A percentile compares a stretch with the other conserved stretches of the same genome.
phyloP scores from a whole-genome alignment of 2,888 invertebrate species.

The Hyposoter dolosus region DNA sequence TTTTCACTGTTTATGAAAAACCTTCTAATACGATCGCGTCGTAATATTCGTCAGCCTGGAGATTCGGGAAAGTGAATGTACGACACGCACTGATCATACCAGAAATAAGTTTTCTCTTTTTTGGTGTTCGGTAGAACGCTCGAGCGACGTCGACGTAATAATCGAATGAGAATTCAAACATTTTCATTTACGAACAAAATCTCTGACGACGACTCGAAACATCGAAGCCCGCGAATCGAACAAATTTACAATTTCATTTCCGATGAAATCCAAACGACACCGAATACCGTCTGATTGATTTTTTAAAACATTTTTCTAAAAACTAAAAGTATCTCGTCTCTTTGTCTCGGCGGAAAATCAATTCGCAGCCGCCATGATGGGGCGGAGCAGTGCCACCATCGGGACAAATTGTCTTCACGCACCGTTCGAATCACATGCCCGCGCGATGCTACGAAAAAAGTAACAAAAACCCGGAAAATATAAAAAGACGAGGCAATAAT shows the following conservation, averaged over 20 bases:
- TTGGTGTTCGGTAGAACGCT: background rate
- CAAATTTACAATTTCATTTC: too few species aligned
- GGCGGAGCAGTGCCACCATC: background rate
- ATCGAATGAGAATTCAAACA: background rate
- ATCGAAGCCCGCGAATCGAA: too few species aligned
- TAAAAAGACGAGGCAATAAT: background rate
- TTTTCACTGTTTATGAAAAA: too few species aligned
- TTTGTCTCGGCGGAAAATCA: background rate
- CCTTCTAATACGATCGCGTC: too few species aligned
- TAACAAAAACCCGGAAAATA: background rate
- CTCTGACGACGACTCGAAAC: too few species aligned
- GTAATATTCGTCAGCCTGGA: too few species aligned
- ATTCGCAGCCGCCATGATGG: background rate
- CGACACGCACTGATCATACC: background rate
- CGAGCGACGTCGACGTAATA: background rate
- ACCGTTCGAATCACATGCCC: background rate
- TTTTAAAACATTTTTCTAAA: too few species aligned
- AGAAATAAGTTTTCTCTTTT: background rate
- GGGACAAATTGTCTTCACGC: background rate
- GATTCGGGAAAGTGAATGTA: background rate
- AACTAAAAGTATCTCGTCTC: background rate
- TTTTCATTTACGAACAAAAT: background rate
- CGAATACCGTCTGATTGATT: too few species aligned
- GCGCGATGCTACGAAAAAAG: background rate
- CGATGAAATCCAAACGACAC: too few species aligned